phyloP scores from a whole-genome alignment of 2,888 invertebrate genomes.

The Synanthedon myopaeformis region DNA sequence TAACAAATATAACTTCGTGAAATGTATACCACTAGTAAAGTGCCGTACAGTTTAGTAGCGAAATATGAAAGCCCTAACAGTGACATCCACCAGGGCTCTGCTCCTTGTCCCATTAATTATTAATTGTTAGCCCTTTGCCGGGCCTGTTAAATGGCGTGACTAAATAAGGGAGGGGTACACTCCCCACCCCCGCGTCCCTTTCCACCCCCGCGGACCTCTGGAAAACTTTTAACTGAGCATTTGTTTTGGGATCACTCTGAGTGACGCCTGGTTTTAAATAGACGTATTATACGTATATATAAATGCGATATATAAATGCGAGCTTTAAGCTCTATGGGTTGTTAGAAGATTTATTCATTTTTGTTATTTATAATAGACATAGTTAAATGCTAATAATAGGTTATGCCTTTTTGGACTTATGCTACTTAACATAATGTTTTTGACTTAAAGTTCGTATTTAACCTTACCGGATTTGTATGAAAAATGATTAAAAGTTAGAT shows the following conservation, averaged over 20 bases:
- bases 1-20: too few species aligned
- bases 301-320: too few species aligned
- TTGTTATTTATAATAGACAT: too few species aligned
- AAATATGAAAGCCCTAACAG: constrained; percentile 19
- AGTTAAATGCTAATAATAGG: too few species aligned
- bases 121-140: constrained; percentile 57
- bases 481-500: too few species aligned
- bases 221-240: constrained; percentile 37
- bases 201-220: constrained; percentile 12
- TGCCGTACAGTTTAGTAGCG: constrained; percentile 1
- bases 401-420: too few species aligned
- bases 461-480: too few species aligned
- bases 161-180: constrained; percentile 44
- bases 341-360: too few species aligned
- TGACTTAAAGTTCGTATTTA: too few species aligned
- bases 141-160: constrained; percentile 58
- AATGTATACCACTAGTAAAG: too few species aligned
- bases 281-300: too few species aligned
- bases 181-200: constrained; percentile 16
- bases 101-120: constrained; percentile 21
- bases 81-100: constrained; percentile 13
- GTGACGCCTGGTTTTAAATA: constrained; percentile 11
- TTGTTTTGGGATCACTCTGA: constrained; percentile 42
- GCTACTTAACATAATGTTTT: too few species aligned
- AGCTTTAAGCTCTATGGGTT: not conserved